These are phyloP conservation scores for Phragmatobia fuliginosa DNA, from an alignment of 2,888 invertebrate genomes.

Conservation along the genomic window DNA sequence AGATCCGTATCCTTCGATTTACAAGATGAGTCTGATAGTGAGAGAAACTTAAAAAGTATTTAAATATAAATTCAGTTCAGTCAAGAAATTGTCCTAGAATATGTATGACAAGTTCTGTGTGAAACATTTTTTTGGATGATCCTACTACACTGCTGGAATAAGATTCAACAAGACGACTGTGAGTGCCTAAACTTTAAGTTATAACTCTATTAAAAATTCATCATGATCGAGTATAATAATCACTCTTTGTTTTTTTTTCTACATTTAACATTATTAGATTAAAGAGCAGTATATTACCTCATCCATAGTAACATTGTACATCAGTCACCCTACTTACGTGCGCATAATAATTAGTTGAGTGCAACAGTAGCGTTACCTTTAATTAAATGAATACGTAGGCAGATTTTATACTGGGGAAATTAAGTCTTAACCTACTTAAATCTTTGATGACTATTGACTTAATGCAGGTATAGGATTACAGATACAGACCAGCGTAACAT, in stretches of 20 bases:
- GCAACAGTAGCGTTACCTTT: slow-evolving; percentile 43
- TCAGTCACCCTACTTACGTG: slow-evolving; percentile 43
- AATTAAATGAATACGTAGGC: slow-evolving; percentile 7
- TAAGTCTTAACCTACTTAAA: background rate
- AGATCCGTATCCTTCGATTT: background rate
- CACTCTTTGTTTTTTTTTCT: background rate
- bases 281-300: slow-evolving; percentile 33
- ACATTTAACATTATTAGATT: background rate
- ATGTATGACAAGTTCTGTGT: background rate
- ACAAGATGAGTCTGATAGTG: background rate
- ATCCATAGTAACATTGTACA: slow-evolving; percentile 21
- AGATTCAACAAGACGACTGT: too few species aligned
- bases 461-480: background rate
- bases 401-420: slow-evolving; percentile 5
- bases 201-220: too few species aligned
- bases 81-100: too few species aligned
- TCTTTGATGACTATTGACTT: background rate
- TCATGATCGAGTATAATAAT: too few species aligned
- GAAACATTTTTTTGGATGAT: background rate
- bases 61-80: too few species aligned
- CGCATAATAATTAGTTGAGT: slow-evolving; percentile 56
- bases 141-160: too few species aligned
- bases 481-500: background rate
- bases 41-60: background rate
- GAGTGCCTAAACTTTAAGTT: too few species aligned